Evolutionary conservation across 1,140 invertebrate genomes (phyloP).

Genomic region (Neodiprion lecontei): DNA sequence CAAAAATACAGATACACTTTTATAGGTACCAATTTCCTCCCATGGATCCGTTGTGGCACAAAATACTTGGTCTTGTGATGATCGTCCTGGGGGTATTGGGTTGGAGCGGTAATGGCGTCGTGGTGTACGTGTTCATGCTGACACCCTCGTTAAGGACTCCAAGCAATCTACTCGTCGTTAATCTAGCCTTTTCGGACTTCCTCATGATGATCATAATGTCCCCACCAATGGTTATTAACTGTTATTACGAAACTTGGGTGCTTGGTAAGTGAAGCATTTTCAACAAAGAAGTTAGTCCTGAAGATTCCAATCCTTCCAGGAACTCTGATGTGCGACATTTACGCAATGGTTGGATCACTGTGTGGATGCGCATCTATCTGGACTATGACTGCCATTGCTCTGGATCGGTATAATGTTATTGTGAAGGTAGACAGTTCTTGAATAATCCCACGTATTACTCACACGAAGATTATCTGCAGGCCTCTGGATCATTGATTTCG

Average conservation of each 20-base stretch:
- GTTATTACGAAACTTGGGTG: slow-evolving; percentile 52
- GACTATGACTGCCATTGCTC: slow-evolving; percentile 61
- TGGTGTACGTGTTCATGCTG: slow-evolving; percentile 69
- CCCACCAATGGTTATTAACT: slow-evolving; percentile 58
- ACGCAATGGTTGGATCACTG: slow-evolving; percentile 63
- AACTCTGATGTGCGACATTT: slow-evolving; percentile 64
- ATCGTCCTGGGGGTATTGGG: slow-evolving; percentile 66
- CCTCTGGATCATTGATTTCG: no score
- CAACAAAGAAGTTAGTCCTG: background rate
- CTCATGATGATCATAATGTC: slow-evolving; percentile 59
- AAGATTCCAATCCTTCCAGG: slow-evolving; percentile 33
- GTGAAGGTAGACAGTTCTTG: slow-evolving; percentile 45
- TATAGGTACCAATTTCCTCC: slow-evolving; percentile 69
- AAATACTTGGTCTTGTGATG: slow-evolving; percentile 69
- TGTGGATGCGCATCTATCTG: slow-evolving; percentile 64
- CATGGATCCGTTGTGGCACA: slow-evolving; percentile 72
- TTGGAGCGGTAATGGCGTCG: slow-evolving; percentile 67
- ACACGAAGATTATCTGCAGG: no score
- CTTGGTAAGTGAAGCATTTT: slow-evolving; percentile 33
- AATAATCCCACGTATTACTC: background rate
- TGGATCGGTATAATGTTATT: slow-evolving; percentile 66
- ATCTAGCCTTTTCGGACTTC: slow-evolving; percentile 67
- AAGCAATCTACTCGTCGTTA: slow-evolving; percentile 67
- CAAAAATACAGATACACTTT: background rate
- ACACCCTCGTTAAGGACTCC: slow-evolving; percentile 66